Evolutionary conservation across 2,113 vertebrate genomes (phyloP).

Genomic region (Gallinago paraguaiae): DNA sequence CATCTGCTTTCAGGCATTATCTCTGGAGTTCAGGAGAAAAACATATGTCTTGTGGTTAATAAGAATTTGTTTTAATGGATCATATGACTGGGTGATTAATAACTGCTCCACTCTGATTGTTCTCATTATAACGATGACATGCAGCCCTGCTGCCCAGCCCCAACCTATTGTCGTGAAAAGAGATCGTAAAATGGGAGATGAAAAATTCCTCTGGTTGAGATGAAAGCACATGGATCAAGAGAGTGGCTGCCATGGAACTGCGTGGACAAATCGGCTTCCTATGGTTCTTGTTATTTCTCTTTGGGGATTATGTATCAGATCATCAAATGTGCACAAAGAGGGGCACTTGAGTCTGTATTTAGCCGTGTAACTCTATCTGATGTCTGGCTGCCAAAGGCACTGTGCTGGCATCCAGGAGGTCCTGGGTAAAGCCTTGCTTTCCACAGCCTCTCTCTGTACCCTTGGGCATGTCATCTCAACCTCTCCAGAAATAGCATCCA

Average conservation of each 20-base stretch:
- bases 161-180: not conserved
- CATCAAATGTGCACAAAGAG: not conserved
- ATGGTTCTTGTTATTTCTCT: slow-evolving; percentile 28
- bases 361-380: not conserved
- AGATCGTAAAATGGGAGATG: slow-evolving; percentile 60
- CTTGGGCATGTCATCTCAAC: not conserved
- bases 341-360: not conserved
- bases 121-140: slow-evolving; percentile 53
- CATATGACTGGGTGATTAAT: slow-evolving; percentile 72
- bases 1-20: slow-evolving; percentile 68
- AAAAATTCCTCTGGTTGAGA: slow-evolving; percentile 67
- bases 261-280: not conserved
- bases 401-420: not conserved
- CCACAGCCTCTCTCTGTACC: not conserved
- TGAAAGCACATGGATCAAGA: slow-evolving; percentile 65
- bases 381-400: not conserved
- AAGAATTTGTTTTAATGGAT: slow-evolving; percentile 66
- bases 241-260: slow-evolving; percentile 27
- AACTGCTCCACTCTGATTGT: slow-evolving; percentile 57
- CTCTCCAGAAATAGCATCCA: not conserved
- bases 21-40: slow-evolving; percentile 69
- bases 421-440: not conserved
- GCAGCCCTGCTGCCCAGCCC: slow-evolving; percentile 8
- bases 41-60: slow-evolving; percentile 69
- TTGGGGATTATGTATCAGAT: slow-evolving; percentile 20